These are phyloP conservation scores for Gadopsis bispinosus DNA, from an alignment of 2,797 vertebrate genomes.

Conservation along the genomic window DNA sequence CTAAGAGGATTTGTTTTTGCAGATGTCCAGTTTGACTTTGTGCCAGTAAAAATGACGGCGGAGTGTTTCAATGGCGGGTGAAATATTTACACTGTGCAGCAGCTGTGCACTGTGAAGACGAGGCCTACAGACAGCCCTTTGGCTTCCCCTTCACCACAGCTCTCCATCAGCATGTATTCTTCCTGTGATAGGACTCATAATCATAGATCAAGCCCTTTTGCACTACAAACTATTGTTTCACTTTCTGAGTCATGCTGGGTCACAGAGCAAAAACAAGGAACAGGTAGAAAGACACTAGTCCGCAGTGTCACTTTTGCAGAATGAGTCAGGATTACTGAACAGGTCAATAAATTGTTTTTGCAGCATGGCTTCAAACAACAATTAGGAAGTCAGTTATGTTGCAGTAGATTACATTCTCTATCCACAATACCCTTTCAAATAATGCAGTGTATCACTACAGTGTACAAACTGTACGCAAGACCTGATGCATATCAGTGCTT, in stretches of 20 bases:
- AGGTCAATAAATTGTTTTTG: conserved; percentile 4
- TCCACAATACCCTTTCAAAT: background rate
- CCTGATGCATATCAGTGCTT: background rate
- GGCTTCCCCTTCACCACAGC: background rate
- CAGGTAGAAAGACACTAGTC: background rate
- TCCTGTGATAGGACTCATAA: background rate
- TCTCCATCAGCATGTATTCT: background rate
- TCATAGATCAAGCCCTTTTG: background rate
- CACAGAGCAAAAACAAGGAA: background rate
- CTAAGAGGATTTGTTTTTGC: conserved; percentile 61
- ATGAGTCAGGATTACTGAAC: conserved; percentile 7
- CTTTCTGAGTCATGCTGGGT: background rate
- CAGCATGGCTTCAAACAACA: background rate
- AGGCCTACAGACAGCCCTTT: background rate
- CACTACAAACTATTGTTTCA: conserved; percentile 1
- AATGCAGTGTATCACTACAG: background rate
- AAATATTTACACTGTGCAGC: conserved; percentile 56
- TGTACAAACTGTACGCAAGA: background rate
- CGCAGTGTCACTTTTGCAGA: background rate
- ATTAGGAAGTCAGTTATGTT: background rate
- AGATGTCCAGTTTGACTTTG: conserved; percentile 42
- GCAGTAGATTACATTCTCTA: background rate
- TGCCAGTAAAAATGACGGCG: conserved; percentile 41
- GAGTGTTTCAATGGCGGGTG: conserved; percentile 37
- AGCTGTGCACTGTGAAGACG: conserved; percentile 15